Evolutionary conservation across 2,797 vertebrate species (phyloP), one percentile per base, ranked within the genome.

Genomic region (Poecilia velifera): DNA sequence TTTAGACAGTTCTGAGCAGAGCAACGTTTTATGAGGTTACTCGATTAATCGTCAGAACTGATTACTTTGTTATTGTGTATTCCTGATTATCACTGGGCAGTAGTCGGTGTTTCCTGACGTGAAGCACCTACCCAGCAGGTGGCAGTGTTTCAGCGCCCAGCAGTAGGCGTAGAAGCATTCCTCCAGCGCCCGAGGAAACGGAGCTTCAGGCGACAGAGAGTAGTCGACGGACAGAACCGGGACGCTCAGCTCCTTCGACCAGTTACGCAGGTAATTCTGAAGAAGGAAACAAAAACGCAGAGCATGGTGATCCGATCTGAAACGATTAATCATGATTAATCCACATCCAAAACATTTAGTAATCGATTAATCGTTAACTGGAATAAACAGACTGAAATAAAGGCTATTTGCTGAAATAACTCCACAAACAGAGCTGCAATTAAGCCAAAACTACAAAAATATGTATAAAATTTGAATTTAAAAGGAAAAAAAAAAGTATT

Each of bases 141-240:
- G 93, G 39, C 93, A 96, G 91, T 96, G 94, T 34, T 94, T 95
- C 68, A 96, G 90, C 1, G 96, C 95, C 96, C 96, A 96, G 87
- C 96, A 96, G 92, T 96, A 96, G 34, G 94, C 94, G 22, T 94
- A 96, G 88, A 96, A 96, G 89, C 96, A 96, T 76, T 96, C 96
- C 84, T 96, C 96, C 46, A 96, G 90, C 20, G 96, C 96, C 80
- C 96, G 81, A 53, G 96, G 96, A 77, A 95, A 96, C 0, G 96
- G 96, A 0, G 95, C 95, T 78, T 96, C 96, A 0, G 96, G 96
- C 2, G 96, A 93, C 83, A 96, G 87, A 1, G 96, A 96, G 82
- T 96, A 96, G 86, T 96, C 96, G 55, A 96, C 94, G 0, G 96
- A 96, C 1, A 96, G 93, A 74, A 96, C 76, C 0, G 96, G 96